Conservation (phyloP, 2,113 vertebrate species). For the Diglossa brunneiventris region DNA sequence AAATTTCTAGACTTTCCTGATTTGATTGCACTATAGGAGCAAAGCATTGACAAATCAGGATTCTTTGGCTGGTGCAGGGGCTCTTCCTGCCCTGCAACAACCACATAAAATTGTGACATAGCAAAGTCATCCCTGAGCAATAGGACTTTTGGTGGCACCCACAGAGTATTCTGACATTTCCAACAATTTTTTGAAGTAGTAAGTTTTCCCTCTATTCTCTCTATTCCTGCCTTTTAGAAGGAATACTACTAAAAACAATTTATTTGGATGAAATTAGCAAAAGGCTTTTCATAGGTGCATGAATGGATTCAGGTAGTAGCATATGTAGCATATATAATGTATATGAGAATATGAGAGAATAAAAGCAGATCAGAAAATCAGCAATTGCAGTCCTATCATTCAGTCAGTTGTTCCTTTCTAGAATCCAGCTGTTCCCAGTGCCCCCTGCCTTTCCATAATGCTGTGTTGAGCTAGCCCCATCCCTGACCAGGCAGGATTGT, state of each 20-base stretch:
- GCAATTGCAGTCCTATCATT: neutral
- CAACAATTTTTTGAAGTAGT: neutral
- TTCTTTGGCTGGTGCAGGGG: neutral
- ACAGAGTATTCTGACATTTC: neutral
- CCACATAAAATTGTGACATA: neutral
- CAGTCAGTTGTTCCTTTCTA: neutral
- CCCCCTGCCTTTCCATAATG: neutral
- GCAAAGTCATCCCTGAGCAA: neutral
- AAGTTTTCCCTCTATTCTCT: neutral
- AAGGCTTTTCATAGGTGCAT: neutral
- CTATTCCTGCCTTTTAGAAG: neutral
- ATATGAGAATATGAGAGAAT: neutral
- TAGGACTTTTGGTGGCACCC: neutral
- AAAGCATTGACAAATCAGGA: neutral
- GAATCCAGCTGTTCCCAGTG: neutral
- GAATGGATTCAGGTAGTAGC: neutral
- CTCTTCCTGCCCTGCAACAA: neutral
- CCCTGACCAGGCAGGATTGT: slow-evolving; percentile 72
- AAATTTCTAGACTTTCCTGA: neutral
- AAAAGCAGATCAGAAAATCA: neutral
- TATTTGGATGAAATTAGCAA: neutral
- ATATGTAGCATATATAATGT: neutral
- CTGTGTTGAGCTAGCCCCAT: slow-evolving; percentile 67
- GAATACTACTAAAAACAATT: neutral
- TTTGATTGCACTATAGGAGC: neutral